A percentile compares a stretch with the other conserved stretches of the same genome.
Evolutionary conservation across 2,888 invertebrate species (phyloP).

Genomic region (Hydrotaea diabolus): DNA sequence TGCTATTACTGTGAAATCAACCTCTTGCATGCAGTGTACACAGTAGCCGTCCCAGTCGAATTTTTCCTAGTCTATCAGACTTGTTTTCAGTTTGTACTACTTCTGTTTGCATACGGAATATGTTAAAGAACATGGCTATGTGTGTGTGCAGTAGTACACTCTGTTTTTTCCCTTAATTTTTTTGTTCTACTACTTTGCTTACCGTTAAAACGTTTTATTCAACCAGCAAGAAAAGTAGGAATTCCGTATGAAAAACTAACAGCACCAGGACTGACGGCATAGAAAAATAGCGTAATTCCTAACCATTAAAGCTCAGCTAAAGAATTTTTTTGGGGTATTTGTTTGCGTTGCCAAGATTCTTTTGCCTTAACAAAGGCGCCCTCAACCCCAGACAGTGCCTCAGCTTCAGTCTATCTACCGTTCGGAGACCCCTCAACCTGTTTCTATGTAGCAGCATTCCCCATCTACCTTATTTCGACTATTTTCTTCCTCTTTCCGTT

Average conservation of each 20-base stretch:
- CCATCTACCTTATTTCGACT: slow-evolving; percentile 11
- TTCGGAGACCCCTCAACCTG: too few relatives aligned
- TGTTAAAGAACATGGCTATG: neutral
- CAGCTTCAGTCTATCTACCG: too few relatives aligned
- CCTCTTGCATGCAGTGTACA: too few relatives aligned
- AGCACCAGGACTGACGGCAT: neutral
- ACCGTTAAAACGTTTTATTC: slow-evolving; percentile 47
- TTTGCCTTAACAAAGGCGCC: neutral
- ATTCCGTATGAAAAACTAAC: neutral
- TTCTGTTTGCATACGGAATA: slow-evolving; percentile 54
- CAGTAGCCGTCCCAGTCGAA: too few relatives aligned
- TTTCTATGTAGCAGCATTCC: too few relatives aligned
- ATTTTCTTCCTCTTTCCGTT: neutral
- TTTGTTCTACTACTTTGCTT: slow-evolving; percentile 30
- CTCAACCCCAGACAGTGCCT: neutral
- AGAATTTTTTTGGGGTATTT: slow-evolving; percentile 55
- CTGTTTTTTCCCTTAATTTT: neutral
- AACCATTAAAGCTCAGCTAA: slow-evolving; percentile 53
- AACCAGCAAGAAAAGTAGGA: slow-evolving; percentile 31
- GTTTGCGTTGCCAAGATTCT: slow-evolving; percentile 41
- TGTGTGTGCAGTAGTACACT: neutral
- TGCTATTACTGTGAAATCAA: too few relatives aligned
- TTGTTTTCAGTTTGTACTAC: neutral
- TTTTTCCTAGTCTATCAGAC: neutral
- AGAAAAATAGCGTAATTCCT: slow-evolving; percentile 2